Percentiles rank a stretch among this genome's conserved stretches.
Conservation (phyloP, 2,113 vertebrate species). For the Lutjanus erythropterus region DNA sequence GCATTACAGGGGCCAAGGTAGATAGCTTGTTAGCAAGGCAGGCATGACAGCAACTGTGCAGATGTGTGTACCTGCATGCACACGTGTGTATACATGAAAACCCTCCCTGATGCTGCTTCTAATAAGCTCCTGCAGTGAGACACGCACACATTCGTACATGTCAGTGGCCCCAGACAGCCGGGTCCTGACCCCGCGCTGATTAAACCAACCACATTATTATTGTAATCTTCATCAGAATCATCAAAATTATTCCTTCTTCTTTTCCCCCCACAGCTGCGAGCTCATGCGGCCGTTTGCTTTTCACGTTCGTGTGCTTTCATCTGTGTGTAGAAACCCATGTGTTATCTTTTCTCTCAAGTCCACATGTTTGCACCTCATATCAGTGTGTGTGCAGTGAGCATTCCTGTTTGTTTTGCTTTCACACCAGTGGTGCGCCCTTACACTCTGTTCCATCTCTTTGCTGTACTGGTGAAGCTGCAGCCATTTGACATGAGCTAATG, state of each 20-base stretch:
- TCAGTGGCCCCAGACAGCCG: neutral
- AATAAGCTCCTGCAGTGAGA: constrained; percentile 18
- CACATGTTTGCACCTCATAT: constrained; percentile 1
- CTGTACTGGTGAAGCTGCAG: constrained; percentile 12
- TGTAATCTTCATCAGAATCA: constrained; percentile 46
- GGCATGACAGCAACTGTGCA: neutral
- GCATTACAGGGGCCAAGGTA: constrained; percentile 35
- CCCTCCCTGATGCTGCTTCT: neutral
- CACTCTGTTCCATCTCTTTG: constrained; percentile 14
- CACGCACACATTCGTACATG: neutral
- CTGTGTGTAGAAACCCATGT: constrained; percentile 19
- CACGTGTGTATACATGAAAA: neutral
- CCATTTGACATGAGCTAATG: constrained; percentile 41
- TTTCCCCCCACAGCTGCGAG: neutral
- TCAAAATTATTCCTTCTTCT: constrained; percentile 22
- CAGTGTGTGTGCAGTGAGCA: neutral
- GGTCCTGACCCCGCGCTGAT: constrained; percentile 50
- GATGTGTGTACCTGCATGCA: neutral
- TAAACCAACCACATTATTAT: constrained; percentile 55
- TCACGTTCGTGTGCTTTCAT: constrained; percentile 8
- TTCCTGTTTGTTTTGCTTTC: constrained; percentile 16
- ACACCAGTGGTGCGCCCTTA: neutral
- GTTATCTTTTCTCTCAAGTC: neutral
- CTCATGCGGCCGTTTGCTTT: neutral
- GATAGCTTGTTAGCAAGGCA: constrained; percentile 53